These are phyloP conservation scores for Calephelis virginiensis DNA, from an alignment of 1,140 invertebrate genomes.

Conservation along the genomic window DNA sequence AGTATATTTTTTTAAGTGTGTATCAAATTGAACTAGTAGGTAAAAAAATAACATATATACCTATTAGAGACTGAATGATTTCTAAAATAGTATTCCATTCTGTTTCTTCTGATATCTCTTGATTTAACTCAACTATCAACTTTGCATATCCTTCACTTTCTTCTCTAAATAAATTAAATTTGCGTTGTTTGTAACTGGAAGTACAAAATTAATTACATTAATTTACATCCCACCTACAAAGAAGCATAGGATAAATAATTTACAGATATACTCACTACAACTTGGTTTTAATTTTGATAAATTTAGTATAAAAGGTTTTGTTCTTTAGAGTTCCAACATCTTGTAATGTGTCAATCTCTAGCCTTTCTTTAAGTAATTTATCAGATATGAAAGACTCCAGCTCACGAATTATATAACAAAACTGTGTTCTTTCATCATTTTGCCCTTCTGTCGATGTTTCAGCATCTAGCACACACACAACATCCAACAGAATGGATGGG, in stretches of 20 bases:
- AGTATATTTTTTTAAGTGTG: too few species aligned
- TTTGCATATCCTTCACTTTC: constrained; percentile 99
- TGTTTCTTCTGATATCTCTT: constrained; percentile 85
- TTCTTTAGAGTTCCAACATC: constrained; percentile 95
- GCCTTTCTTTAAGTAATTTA: constrained; percentile 91
- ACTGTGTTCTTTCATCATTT: constrained; percentile 84
- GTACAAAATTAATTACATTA: constrained; percentile 19
- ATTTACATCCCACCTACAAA: constrained; percentile 16
- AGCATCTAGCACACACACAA: constrained; percentile 88
- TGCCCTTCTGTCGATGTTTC: constrained; percentile 84
- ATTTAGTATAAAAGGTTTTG: constrained; percentile 95
- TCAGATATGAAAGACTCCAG: constrained; percentile 90
- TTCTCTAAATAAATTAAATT: constrained; percentile 98
- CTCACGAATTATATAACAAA: constrained; percentile 88
- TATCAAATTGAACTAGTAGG: too few species aligned
- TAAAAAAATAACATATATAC: constrained; percentile 72
- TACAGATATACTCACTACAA: constrained; percentile 90
- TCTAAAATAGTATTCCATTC: constrained; percentile 84
- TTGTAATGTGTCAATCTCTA: constrained; percentile 96
- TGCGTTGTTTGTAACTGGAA: constrained; percentile 98
- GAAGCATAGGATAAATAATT: constrained; percentile 23
- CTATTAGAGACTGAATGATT: constrained; percentile 95
- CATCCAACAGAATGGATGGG: constrained; percentile 87
- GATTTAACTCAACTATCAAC: constrained; percentile 96
- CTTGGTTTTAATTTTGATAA: constrained; percentile 98